phyloP scores from a whole-genome alignment of 2,888 invertebrate species.

The Chironomus riparius region DNA sequence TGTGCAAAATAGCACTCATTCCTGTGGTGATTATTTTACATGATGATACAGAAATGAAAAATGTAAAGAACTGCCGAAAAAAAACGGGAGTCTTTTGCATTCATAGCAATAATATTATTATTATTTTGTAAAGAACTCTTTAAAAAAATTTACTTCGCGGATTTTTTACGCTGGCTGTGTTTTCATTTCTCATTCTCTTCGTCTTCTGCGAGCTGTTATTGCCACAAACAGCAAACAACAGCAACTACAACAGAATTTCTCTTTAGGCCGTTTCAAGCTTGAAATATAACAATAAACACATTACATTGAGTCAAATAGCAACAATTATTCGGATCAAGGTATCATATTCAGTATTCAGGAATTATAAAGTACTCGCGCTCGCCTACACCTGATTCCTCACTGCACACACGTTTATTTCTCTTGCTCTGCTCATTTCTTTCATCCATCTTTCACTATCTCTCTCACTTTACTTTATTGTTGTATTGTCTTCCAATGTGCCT shows the following conservation, averaged over 20 bases:
- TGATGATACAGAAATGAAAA: not conserved
- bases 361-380: not conserved
- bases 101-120: no score
- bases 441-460: not conserved
- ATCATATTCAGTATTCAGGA: conserved; percentile 10
- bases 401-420: not conserved
- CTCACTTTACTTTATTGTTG: conserved; percentile 18
- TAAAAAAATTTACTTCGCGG: no score
- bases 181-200: not conserved
- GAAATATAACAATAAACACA: conserved; percentile 1
- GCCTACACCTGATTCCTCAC: conserved; percentile 12
- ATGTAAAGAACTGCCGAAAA: not conserved
- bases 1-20: not conserved
- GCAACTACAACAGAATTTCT: not conserved
- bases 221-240: not conserved
- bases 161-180: no score
- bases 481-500: conserved; percentile 17
- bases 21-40: not conserved
- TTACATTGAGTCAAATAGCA: not conserved
- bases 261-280: not conserved
- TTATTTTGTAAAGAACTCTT: no score
- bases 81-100: not conserved
- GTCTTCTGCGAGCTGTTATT: not conserved
- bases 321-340: not conserved
- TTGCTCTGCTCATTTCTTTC: not conserved